Base-by-base conservation (phyloP, 2,888 invertebrate species). In the Agapetus fuscipes region DNA sequence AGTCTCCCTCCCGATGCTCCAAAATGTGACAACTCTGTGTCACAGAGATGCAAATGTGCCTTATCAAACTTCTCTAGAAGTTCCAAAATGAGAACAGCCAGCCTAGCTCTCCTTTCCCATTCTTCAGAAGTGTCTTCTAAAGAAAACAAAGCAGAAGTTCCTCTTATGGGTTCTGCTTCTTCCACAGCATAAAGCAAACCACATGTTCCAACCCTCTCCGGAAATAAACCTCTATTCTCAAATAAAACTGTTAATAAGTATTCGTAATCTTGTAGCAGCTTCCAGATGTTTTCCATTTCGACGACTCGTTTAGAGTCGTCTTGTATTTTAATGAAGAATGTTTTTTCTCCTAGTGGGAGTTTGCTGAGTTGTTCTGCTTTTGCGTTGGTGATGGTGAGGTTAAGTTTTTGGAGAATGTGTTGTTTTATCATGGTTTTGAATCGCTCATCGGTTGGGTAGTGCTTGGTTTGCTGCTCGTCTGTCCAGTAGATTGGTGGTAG, bases 21-120 rank as follows among this genome's bases (percentile, higher is more conserved):
- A 57, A 83, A 81, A 54, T 81, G 77, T 43, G 72, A 71, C 43
- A 76, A 60, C 57, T 80, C 80, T 1, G 82, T 64, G 60, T 82
- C 80, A 57, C 83, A 83, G 15, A 83, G 58, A 52, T 77, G 68
- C 42, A 82, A 64, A 1, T 76, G 74, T 26, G 61, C 66, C 16
- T 60, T 63, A 29, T 80, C 78, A 31, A 82, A 56, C 43, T 72
- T 66, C 34, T 73, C 66, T 3, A 80, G 52, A 15, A 78, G 62
- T 50, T 80, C 75, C 46, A 82, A 55, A 14, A 83, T 72, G 59
- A 74, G 67, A 7, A 76, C 58, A 2, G 76, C 72, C 7, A 74
- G 57, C 50, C 69, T 71, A 2, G 77, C 55, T 39, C 74, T 57
- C 44, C 64, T 62, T 6, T 69, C 64, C 78, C 78, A 78, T 49